A percentile compares a stretch with the other conserved stretches of the same genome.
Evolutionary conservation across 1,140 invertebrate species (phyloP).

Genomic region (Ceratitis capitata): DNA sequence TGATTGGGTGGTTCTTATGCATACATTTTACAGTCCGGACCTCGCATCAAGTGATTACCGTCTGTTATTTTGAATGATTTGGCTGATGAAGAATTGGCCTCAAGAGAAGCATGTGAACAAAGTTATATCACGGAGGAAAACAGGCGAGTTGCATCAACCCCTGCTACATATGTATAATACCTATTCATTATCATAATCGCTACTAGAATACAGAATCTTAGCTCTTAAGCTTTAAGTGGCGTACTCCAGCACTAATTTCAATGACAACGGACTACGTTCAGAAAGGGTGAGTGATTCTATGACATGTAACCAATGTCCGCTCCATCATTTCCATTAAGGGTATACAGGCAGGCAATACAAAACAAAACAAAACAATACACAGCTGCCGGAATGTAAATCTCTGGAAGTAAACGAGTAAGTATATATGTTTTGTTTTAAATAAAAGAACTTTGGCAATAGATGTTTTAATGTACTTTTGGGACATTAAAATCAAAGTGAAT

Average conservation of each 20-base stretch:
- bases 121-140: no score
- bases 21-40: no score
- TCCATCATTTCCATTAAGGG: background rate
- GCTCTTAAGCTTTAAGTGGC: background rate
- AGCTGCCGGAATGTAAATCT: background rate
- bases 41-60: no score
- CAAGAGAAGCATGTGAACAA: no score
- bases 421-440: background rate
- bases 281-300: background rate
- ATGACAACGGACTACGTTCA: background rate
- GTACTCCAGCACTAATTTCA: background rate
- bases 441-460: background rate
- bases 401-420: background rate
- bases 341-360: background rate
- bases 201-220: background rate
- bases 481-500: conserved; percentile 11
- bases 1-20: no score
- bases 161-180: no score
- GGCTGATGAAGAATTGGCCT: no score
- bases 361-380: background rate
- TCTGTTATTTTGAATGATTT: no score
- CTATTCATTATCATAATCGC: background rate
- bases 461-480: background rate
- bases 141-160: no score
- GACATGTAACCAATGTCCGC: background rate